Evolutionary conservation across 2,888 invertebrate genomes (phyloP), one percentile per base, ranked within the genome.

Genomic region (Chrysolina oricalcia): DNA sequence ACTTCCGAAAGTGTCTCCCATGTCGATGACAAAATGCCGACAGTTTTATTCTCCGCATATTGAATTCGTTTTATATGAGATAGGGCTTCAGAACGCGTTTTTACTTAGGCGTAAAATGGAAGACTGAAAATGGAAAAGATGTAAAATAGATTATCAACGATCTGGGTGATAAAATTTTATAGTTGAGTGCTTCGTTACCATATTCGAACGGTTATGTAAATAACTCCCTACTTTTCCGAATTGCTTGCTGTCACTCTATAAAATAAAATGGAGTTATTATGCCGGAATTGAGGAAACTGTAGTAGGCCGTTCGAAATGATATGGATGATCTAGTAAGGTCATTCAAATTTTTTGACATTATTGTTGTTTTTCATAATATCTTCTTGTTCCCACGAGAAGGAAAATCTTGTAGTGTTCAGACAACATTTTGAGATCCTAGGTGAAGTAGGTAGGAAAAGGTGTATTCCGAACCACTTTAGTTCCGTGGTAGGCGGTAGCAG

Each of bases 111-210:
- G 56, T 6, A 56, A 56, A 56, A 56, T 23, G 66, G 66, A 67
- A 67, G 17, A 50, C 67, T 21, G 48, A 50, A 67, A 67, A 67
- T 67, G 67, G 67, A 67, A 67, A 67, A 67, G 67, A 67, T 67
- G 67, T 67, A 67, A 67, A 67, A 67, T 67, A 67, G 67, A 67
- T 66, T 72, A 72, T 72, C 41, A 59, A 70, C 62, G 70, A 46
- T 70, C 70, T 64, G 53, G 69, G 77, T 70, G 72, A 74, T 74
- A 74, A 77, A 74, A 74, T 74, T 74, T 77, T 72, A 77, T 70
- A 69, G 66, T 63, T 53, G 73, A 71, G 27, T 69, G 46, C 71
- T 68, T 72, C 65, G 70, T 65, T 71, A 70, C 67, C 70, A 72
- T 69, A 71, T 27, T 40, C 74, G 62, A 70, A 67, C 23, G 48